Conservation (phyloP, 1,140 invertebrate genomes). For the Scylla paramamosain region DNA sequence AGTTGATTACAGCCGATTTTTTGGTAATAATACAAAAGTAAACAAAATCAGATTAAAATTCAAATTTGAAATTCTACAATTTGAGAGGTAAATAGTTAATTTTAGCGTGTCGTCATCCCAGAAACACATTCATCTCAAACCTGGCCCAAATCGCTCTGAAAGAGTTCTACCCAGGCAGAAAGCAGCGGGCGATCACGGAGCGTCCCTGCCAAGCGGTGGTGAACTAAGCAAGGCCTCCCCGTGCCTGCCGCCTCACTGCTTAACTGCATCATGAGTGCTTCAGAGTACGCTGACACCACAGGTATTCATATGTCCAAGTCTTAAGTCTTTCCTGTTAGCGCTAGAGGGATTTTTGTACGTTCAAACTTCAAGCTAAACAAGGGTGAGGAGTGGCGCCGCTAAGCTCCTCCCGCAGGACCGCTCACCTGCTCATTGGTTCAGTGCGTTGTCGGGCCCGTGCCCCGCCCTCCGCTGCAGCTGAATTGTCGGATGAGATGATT, state of each 20-base stretch:
- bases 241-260: no score
- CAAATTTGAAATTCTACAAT: no score
- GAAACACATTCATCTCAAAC: background rate
- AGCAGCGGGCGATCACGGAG: no score
- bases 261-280: no score
- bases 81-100: no score
- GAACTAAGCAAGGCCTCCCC: no score
- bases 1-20: no score
- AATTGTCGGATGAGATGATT: constrained; percentile 56
- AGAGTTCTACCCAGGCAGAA: background rate
- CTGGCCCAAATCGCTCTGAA: background rate
- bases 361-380: background rate
- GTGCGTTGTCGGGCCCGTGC: background rate
- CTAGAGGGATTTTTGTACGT: background rate
- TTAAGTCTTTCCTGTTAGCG: background rate
- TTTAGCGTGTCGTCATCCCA: no score
- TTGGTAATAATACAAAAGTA: no score
- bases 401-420: background rate
- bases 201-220: no score
- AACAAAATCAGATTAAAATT: no score
- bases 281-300: background rate
- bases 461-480: background rate
- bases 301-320: background rate
- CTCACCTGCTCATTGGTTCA: background rate
- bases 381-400: background rate